Base-by-base conservation (phyloP, 2,888 invertebrate genomes). In the Andrena bucephala region DNA sequence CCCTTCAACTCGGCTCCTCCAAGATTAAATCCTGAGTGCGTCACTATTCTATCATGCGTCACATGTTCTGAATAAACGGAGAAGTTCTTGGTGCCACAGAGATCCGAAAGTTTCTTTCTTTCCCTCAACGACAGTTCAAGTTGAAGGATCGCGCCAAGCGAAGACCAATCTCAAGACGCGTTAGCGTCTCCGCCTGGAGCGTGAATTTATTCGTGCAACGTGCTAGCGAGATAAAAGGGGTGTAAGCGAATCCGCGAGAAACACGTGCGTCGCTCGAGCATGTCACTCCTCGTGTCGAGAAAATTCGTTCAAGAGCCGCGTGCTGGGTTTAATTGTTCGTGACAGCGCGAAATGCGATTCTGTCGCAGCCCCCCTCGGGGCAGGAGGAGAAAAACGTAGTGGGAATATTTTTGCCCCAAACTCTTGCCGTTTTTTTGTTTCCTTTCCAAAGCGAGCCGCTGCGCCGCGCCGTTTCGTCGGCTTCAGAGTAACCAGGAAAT, bases 261-360 rank as follows among this genome's bases (percentile, higher is more conserved):
- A 66, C 77, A 31, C 76, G 50, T 59, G 77, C 36, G 74, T 66
- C 60, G 59, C 54, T 10, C 29, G 50, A 24, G 48, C 63, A 16
- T 48, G 66, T 66, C 36, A 42, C 20, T 16, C 10, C 50, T 66
- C 20, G 33, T 13, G 66, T 67, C 63, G 67, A 77, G 73, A 63
- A 77, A 77, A 82, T 71, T 82, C 59, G 48, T 74, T 73, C 63
- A 57, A 59, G 42, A 29, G 13, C 68, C 62, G 31, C 31, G 20
- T 2, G 29, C 29, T 60, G 27, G 16, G 71, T 66, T 52, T 83
- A 86, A 78, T 86, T 83, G 83, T 65, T 71, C 24, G 63, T 60
- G 59, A 77, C 74, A 86, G 77, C 63, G 66, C 27, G 67, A 75
- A 85, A 75, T 63, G 71, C 68, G 57, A 48, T 74, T 76, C 74